phyloP scores from a whole-genome alignment of 2,888 invertebrate genomes.

The Adelphocoris suturalis region DNA sequence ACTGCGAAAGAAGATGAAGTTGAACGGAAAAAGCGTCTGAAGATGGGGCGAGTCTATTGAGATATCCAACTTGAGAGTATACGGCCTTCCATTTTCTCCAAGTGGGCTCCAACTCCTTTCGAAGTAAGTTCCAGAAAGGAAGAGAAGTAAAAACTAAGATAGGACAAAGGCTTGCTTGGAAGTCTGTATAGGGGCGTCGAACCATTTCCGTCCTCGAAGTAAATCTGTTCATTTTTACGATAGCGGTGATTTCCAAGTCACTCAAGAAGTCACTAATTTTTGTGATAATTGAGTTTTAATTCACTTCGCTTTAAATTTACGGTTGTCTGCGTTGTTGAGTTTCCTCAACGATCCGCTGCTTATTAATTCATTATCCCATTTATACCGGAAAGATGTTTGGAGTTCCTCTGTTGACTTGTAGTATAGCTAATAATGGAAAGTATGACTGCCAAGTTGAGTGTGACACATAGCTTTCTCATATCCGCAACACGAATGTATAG shows the following conservation, averaged over 20 bases:
- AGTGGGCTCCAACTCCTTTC: constrained; percentile 11
- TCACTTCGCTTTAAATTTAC: too few species aligned
- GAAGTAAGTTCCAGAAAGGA: constrained; percentile 13
- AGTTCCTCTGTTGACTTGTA: too few species aligned
- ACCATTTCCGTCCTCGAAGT: neutral
- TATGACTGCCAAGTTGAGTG: too few species aligned
- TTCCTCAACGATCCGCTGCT: too few species aligned
- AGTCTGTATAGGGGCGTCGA: neutral
- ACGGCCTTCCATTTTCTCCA: constrained; percentile 39
- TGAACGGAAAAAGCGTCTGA: constrained; percentile 38
- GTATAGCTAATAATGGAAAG: too few species aligned
- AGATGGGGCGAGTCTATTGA: constrained; percentile 39
- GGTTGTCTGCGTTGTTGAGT: too few species aligned
- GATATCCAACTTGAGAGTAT: constrained; percentile 35
- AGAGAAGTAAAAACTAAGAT: constrained; percentile 30
- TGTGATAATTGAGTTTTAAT: neutral
- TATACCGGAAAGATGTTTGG: too few species aligned
- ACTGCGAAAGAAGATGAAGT: constrained; percentile 42
- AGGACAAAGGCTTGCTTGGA: neutral
- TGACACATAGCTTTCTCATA: too few species aligned
- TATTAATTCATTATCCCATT: too few species aligned
- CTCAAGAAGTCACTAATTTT: neutral
- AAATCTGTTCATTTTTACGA: neutral
- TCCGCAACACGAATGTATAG: too few species aligned
- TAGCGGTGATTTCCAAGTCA: neutral